Percentiles rank a stretch among this genome's conserved stretches.
phyloP scores from a whole-genome alignment of 2,113 vertebrate species.

The Stigmatopora argus region DNA sequence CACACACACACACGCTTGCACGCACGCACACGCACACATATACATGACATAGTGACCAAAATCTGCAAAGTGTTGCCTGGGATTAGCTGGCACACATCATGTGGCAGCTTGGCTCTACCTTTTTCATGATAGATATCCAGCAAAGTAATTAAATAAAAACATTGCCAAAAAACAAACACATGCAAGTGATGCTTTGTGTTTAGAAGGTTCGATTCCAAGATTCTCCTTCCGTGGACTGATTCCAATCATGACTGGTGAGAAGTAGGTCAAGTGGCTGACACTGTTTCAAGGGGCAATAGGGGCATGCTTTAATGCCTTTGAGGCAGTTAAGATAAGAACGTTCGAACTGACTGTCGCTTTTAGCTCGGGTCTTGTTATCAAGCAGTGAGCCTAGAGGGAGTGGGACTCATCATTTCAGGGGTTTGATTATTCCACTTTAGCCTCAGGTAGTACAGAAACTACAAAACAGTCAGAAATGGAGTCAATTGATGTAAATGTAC shows the following conservation, averaged over 20 bases:
- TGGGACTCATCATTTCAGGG: conserved; percentile 19
- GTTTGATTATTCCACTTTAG: background rate
- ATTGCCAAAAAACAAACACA: conserved; percentile 21
- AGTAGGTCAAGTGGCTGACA: conserved; percentile 64
- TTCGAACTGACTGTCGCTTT: conserved; percentile 37
- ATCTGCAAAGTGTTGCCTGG: conserved; percentile 42
- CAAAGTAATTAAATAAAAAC: conserved; percentile 44
- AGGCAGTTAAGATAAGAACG: conserved; percentile 57
- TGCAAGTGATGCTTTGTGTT: background rate
- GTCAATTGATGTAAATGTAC: too few species aligned
- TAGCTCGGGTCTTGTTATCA: conserved; percentile 26
- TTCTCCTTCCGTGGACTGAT: conserved; percentile 11
- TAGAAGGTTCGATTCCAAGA: background rate
- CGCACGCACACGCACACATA: background rate
- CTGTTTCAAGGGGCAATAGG: conserved; percentile 40
- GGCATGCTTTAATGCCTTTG: conserved; percentile 51
- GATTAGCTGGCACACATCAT: conserved; percentile 48
- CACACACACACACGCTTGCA: background rate
- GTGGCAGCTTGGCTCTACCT: conserved; percentile 35
- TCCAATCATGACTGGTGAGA: conserved; percentile 50
- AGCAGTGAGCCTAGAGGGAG: conserved; percentile 15
- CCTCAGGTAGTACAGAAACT: background rate
- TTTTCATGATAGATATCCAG: conserved; percentile 23
- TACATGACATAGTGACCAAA: conserved; percentile 23
- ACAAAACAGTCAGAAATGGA: too few species aligned